A percentile compares a stretch with the other conserved stretches of the same genome.
phyloP scores from a whole-genome alignment of 2,888 invertebrate genomes.

The Sinhomidia bicolor region DNA sequence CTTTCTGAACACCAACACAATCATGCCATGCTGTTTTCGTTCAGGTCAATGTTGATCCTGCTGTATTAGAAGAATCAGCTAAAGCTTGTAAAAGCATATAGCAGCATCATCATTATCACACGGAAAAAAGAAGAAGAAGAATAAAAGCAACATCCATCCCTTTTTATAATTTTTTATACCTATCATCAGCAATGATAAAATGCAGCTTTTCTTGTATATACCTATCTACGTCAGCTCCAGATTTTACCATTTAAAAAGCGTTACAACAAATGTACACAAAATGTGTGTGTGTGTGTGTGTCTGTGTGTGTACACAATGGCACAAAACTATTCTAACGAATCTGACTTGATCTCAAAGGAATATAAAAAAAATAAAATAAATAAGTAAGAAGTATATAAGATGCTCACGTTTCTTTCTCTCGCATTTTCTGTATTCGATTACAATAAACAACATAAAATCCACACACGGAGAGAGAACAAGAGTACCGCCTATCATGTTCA shows the following conservation, averaged over 20 bases:
- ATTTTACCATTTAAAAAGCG: too few relatives aligned
- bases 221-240: not conserved
- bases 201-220: not conserved
- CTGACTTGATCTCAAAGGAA: conserved; percentile 31
- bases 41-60: conserved; percentile 49
- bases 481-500: conserved; percentile 31
- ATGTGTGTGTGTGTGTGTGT: not conserved
- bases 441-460: conserved; percentile 41
- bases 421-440: conserved; percentile 50
- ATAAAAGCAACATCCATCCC: too few relatives aligned
- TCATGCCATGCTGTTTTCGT: conserved; percentile 12
- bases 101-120: conserved; percentile 11
- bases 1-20: conserved; percentile 29
- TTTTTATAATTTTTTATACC: conserved; percentile 2
- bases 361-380: conserved; percentile 38
- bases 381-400: not conserved
- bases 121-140: too few relatives aligned
- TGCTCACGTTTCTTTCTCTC: conserved; percentile 42
- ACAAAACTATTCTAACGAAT: conserved; percentile 31
- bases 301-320: not conserved
- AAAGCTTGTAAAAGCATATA: too few relatives aligned
- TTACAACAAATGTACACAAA: not conserved
- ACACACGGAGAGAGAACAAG: not conserved
- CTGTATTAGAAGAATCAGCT: conserved; percentile 17
- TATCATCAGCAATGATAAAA: not conserved